phyloP scores from a whole-genome alignment of 2,113 vertebrate genomes.

The Prinia subflava region DNA sequence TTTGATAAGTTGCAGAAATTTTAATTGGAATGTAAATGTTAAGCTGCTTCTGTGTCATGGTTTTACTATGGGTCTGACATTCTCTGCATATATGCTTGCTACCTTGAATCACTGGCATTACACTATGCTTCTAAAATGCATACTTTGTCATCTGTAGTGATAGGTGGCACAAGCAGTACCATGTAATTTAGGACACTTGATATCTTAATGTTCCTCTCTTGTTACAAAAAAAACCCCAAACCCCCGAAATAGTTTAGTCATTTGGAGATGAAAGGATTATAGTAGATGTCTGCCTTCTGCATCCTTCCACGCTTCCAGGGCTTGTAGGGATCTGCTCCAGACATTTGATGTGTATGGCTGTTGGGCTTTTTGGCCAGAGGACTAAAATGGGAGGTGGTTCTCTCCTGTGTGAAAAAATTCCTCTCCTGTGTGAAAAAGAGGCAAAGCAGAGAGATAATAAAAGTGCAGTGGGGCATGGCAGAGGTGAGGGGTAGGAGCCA shows the following conservation, averaged over 20 bases:
- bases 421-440: not conserved
- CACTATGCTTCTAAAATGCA: not conserved
- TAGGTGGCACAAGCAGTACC: not conserved
- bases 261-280: not conserved
- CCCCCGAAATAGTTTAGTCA: not conserved
- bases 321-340: not conserved
- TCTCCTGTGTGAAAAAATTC: not conserved
- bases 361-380: not conserved
- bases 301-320: not conserved
- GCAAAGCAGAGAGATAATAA: not conserved
- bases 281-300: not conserved
- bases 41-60: not conserved
- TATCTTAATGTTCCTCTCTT: not conserved
- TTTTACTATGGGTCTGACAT: not conserved
- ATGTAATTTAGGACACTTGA: not conserved
- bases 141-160: not conserved
- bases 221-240: not conserved
- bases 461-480: not conserved
- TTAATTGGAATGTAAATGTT: slow-evolving; percentile 2
- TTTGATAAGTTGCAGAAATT: not conserved
- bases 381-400: not conserved
- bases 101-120: not conserved
- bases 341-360: accelerated
- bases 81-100: not conserved
- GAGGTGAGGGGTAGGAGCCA: not conserved